These are phyloP conservation scores for Callopanchax toddi DNA, from an alignment of 2,113 vertebrate genomes.

Conservation along the genomic window DNA sequence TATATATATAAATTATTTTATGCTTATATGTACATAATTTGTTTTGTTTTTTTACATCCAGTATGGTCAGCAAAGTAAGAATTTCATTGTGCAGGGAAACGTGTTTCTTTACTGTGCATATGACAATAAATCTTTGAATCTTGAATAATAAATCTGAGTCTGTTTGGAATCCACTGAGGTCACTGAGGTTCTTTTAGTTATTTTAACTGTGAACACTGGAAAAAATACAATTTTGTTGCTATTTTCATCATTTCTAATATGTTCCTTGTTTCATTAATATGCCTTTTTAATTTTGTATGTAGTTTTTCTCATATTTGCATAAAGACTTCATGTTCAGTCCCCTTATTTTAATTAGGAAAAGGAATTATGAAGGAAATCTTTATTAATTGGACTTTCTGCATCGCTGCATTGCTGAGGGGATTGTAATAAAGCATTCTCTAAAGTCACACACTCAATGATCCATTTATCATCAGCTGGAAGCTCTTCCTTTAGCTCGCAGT, in stretches of 20 bases:
- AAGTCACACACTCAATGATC: conserved; percentile 42
- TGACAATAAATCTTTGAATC: too few relatives aligned
- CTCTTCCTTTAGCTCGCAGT: conserved; percentile 32
- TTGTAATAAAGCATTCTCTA: conserved; percentile 62
- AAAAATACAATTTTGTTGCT: background rate
- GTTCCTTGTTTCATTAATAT: conserved; percentile 5
- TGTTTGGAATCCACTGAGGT: too few relatives aligned
- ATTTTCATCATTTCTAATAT: conserved; percentile 15
- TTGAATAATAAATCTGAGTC: too few relatives aligned
- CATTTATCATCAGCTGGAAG: conserved; percentile 70
- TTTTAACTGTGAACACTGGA: background rate
- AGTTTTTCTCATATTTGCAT: conserved; percentile 15
- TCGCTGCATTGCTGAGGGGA: conserved; percentile 56
- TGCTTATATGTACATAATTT: too few relatives aligned
- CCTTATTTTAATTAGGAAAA: conserved; percentile 70
- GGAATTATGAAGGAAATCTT: conserved; percentile 64
- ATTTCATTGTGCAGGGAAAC: too few relatives aligned
- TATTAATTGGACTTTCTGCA: conserved; percentile 73
- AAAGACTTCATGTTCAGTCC: conserved; percentile 50
- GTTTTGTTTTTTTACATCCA: too few relatives aligned
- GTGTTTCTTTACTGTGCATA: too few relatives aligned
- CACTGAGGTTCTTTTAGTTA: too few relatives aligned
- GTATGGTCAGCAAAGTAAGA: too few relatives aligned
- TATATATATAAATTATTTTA: too few relatives aligned
- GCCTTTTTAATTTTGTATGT: background rate